Percentiles rank a stretch among this genome's conserved stretches.
Conservation (phyloP, 2,113 vertebrate genomes). For the Athene noctua region DNA sequence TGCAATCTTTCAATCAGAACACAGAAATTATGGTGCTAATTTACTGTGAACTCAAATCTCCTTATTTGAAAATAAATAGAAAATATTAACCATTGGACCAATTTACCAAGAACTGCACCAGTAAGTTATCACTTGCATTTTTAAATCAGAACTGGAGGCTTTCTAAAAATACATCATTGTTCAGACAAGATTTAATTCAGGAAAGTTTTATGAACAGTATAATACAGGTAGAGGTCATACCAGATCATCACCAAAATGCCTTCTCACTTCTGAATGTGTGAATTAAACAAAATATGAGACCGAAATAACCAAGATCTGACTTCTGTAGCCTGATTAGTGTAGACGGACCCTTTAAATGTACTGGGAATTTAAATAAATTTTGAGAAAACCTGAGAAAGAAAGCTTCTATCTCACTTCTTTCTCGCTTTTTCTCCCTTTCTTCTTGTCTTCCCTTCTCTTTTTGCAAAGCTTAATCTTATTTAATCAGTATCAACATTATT, state of each 20-base stretch:
- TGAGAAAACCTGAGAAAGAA: not conserved
- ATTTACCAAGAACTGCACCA: not conserved
- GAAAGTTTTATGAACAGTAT: not conserved
- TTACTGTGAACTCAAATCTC: constrained; percentile 16
- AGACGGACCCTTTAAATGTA: not conserved
- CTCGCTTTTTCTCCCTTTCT: not conserved
- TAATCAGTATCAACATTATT: not conserved
- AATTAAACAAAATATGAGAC: not conserved
- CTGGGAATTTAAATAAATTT: not conserved
- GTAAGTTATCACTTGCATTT: not conserved
- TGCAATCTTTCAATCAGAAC: constrained; percentile 45
- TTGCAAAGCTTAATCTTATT: not conserved
- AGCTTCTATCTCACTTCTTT: not conserved
- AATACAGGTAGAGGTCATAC: not conserved
- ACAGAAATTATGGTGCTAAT: constrained; percentile 34
- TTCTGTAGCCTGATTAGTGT: not conserved
- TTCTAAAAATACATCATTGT: not conserved
- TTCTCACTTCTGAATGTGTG: not conserved
- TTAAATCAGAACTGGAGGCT: not conserved
- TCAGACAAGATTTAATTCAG: not conserved
- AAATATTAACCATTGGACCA: constrained; percentile 10
- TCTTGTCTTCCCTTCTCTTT: not conserved
- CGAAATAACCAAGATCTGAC: not conserved
- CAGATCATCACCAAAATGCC: not conserved
- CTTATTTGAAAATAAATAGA: constrained; percentile 52